Conservation (phyloP, 2,888 invertebrate genomes). For the Merodon equestris region DNA sequence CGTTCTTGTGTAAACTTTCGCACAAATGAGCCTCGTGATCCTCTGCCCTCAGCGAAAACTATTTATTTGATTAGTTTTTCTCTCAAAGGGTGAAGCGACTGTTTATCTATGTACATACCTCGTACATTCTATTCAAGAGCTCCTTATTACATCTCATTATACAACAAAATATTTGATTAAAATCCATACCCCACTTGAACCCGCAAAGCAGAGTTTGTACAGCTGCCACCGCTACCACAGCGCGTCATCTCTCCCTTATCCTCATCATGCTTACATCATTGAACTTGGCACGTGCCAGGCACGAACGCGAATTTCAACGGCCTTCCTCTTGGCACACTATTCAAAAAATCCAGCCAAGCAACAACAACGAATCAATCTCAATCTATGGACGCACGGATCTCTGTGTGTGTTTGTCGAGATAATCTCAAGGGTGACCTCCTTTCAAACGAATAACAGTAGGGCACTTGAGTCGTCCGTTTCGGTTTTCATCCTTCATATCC, state of each 20-base stretch:
- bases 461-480: slow-evolving; percentile 40
- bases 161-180: slow-evolving; percentile 21
- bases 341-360: not conserved
- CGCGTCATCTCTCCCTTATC: slow-evolving; percentile 16
- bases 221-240: slow-evolving; percentile 37
- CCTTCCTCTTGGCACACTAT: slow-evolving; percentile 17
- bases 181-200: slow-evolving; percentile 21
- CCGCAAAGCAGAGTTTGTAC: slow-evolving; percentile 4
- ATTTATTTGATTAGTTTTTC: too few species aligned
- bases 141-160: too few species aligned
- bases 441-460: slow-evolving; percentile 24
- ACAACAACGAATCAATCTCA: not conserved
- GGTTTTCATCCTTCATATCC: slow-evolving; percentile 23
- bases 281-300: slow-evolving; percentile 53
- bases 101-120: too few species aligned
- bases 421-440: slow-evolving; percentile 44
- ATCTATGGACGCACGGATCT: slow-evolving; percentile 16
- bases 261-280: slow-evolving; percentile 51
- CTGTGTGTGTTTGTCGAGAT: slow-evolving; percentile 6
- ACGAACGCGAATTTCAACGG: slow-evolving; percentile 22
- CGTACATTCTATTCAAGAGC: too few species aligned
- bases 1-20: too few species aligned
- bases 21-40: too few species aligned
- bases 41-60: too few species aligned
- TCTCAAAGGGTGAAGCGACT: too few species aligned